Evolutionary conservation across 2,888 invertebrate species (phyloP), one percentile per base, ranked within the genome.

Genomic region (Trichopoda pennipes): DNA sequence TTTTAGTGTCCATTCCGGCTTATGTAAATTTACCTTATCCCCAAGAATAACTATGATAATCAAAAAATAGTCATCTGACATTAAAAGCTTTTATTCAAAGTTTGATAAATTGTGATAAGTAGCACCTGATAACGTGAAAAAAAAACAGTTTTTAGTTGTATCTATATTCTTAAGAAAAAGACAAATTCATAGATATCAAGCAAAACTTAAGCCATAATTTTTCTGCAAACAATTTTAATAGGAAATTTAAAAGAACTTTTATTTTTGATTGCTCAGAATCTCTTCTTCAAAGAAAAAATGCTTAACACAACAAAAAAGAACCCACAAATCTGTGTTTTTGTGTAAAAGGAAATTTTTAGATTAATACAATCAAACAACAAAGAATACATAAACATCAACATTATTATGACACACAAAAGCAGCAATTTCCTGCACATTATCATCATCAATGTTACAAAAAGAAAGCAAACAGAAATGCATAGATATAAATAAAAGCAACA

Each of bases 341-440:
- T 12, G 38, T 38, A 38, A 38, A 38, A 73, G 32, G 42, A 32
- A 49, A 12, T 12, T 4, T 28, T 28, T 12, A 38, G 12, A 44
- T 44, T 44, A 44, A 16, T 44, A 63, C 28, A 53, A 53, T 47
- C 58, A 75, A 55, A 58, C 21, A 63, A 66, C 47, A 77, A 56
- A 66, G 17, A 58, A 55, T 14, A 56, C 44, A 63, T 16, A 44
- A 44, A 44, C 38, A 70, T 53, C 70, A 58, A 74, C 74, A 56
- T 75, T 79, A 79, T 82, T 79, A 75, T 61, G 66, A 8, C 64
- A 55, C 47, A 78, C 58, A 75, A 78, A 75, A 66, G 66, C 75
- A 78, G 74, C 70, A 82, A 82, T 82, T 82, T 82, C 78, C 82
- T 82, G 75, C 44, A 51, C 60, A 79, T 82, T 79, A 78, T 82